Percentiles rank a stretch among this genome's conserved stretches.
Evolutionary conservation across 2,888 invertebrate species (phyloP).

Genomic region (Aricia artaxerxes): DNA sequence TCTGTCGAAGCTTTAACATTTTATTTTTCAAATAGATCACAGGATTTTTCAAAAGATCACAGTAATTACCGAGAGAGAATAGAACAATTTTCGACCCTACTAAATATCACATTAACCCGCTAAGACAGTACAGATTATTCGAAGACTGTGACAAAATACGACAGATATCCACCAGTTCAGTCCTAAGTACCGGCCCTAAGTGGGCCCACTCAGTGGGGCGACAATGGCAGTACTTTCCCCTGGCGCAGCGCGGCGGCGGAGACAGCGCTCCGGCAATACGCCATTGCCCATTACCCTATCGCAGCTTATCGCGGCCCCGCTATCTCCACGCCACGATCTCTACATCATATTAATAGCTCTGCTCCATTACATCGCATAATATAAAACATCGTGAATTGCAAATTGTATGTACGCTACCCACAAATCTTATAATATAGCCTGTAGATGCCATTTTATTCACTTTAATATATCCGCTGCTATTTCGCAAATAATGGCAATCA

Average conservation of each 20-base stretch:
- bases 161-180: neutral
- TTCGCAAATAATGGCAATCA: neutral
- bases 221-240: neutral
- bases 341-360: neutral
- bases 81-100: too few species aligned
- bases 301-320: neutral
- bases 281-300: neutral
- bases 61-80: too few species aligned
- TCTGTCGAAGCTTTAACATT: too few species aligned
- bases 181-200: neutral
- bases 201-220: neutral
- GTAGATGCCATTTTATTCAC: too few species aligned
- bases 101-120: too few species aligned
- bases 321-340: neutral
- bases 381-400: neutral
- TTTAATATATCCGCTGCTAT: too few species aligned
- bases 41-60: too few species aligned
- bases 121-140: too few species aligned
- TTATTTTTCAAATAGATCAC: too few species aligned
- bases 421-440: too few species aligned
- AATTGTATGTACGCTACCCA: neutral
- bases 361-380: neutral
- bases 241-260: neutral
- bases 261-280: neutral
- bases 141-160: neutral